Evolutionary conservation across 92 coral and sea anemone species (phyloP).

Genomic region (Umimayanthus chanpuru): DNA sequence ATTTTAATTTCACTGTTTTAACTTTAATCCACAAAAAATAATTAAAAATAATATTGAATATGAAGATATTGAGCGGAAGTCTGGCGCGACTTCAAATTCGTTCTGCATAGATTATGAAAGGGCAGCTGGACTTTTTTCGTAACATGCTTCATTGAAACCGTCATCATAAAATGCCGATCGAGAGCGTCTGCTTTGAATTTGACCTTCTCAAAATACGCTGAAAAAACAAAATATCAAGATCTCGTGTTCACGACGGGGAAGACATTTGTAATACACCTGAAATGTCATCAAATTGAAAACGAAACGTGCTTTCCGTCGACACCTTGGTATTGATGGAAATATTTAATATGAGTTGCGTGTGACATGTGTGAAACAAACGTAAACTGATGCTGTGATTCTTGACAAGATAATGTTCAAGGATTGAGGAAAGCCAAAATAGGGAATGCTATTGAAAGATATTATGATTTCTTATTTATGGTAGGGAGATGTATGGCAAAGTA

Average conservation of each 20-base stretch:
- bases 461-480: no score
- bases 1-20: conserved; percentile 4
- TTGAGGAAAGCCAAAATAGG: background rate
- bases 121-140: background rate
- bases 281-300: background rate
- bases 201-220: background rate
- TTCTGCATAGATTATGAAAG: conserved; percentile 1
- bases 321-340: background rate
- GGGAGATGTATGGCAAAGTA: background rate
- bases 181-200: background rate
- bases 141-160: background rate
- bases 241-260: background rate
- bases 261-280: background rate
- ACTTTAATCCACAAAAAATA: background rate
- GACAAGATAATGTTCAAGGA: no score
- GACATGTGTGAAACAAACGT: background rate
- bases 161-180: background rate
- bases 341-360: background rate
- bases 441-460: background rate
- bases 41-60: background rate
- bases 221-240: background rate
- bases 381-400: background rate
- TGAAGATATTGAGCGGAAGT: background rate
- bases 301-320: background rate
- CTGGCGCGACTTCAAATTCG: background rate